These are phyloP conservation scores for Tetragonisca angustula DNA, from an alignment of 2,888 invertebrate genomes.

Conservation along the genomic window DNA sequence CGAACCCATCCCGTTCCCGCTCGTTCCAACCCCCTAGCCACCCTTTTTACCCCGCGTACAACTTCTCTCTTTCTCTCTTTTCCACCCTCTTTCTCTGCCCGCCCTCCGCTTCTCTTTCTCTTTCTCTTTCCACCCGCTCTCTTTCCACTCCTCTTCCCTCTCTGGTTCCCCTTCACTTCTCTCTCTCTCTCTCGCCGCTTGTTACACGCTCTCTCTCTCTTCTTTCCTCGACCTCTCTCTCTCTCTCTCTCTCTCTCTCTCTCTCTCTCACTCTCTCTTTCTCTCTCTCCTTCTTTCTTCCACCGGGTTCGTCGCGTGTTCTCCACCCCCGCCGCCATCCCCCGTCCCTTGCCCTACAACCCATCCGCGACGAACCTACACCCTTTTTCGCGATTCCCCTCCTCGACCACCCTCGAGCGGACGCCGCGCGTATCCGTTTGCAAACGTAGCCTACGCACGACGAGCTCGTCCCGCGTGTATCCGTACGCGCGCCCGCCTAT, in stretches of 20 bases:
- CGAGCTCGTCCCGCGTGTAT: constrained; percentile 43
- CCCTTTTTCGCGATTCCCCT: constrained; percentile 72
- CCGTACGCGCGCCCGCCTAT: constrained; percentile 51
- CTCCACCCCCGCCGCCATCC: constrained; percentile 38
- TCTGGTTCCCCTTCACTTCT: constrained; percentile 17
- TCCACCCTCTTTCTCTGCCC: constrained; percentile 44
- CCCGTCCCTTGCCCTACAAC: constrained; percentile 57
- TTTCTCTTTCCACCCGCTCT: constrained; percentile 47
- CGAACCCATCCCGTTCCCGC: constrained; percentile 80
- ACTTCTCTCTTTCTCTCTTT: constrained; percentile 72
- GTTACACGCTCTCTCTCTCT: constrained; percentile 35
- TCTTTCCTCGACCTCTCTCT: constrained; percentile 3
- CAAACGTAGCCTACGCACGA: constrained; percentile 54
- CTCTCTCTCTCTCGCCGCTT: constrained; percentile 11
- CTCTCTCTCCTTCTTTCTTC: constrained; percentile 35
- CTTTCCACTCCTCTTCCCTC: constrained; percentile 50
- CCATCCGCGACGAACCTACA: constrained; percentile 71
- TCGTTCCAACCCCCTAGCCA: constrained; percentile 74
- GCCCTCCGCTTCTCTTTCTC: constrained; percentile 19
- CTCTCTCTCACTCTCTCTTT: constrained; percentile 31
- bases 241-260: constrained; percentile 11
- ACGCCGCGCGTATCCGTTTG: constrained; percentile 50
- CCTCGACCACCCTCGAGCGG: constrained; percentile 46
- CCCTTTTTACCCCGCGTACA: constrained; percentile 83
- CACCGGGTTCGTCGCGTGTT: constrained; percentile 36